A percentile compares a stretch with the other conserved stretches of the same genome.
phyloP scores from a whole-genome alignment of 2,113 vertebrate genomes.

The Proteles cristata region DNA sequence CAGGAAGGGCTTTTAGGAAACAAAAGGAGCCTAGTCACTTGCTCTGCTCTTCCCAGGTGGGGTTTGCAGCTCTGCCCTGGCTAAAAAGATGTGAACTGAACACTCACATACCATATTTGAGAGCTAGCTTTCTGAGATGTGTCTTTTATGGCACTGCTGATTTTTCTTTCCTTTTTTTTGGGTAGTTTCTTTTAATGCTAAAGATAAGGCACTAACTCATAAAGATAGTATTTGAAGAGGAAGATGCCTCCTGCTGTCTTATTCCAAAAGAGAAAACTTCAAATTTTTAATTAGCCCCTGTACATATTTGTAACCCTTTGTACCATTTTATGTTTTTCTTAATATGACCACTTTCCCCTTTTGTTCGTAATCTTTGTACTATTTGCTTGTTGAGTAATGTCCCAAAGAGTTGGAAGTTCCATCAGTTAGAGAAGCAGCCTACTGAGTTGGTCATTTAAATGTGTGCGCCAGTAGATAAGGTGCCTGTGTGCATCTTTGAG shows the following conservation, averaged over 20 bases:
- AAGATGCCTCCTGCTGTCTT: neutral
- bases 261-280: neutral
- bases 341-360: neutral
- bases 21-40: neutral
- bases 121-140: neutral
- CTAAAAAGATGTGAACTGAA: neutral
- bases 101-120: neutral
- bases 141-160: neutral
- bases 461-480: neutral
- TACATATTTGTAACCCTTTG: neutral
- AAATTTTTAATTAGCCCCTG: neutral
- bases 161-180: neutral
- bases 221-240: neutral
- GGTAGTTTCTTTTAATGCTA: slow-evolving; percentile 32
- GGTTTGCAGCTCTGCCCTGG: too few relatives aligned
- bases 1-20: neutral
- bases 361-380: neutral
- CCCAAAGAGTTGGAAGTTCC: accelerated
- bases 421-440: neutral
- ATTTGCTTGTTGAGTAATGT: neutral
- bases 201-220: neutral
- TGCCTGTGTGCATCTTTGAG: neutral
- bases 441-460: neutral
- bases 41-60: neutral
- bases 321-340: neutral